These are phyloP conservation scores for Australoheros scitulus DNA, from an alignment of 2,113 vertebrate genomes.

Conservation along the genomic window DNA sequence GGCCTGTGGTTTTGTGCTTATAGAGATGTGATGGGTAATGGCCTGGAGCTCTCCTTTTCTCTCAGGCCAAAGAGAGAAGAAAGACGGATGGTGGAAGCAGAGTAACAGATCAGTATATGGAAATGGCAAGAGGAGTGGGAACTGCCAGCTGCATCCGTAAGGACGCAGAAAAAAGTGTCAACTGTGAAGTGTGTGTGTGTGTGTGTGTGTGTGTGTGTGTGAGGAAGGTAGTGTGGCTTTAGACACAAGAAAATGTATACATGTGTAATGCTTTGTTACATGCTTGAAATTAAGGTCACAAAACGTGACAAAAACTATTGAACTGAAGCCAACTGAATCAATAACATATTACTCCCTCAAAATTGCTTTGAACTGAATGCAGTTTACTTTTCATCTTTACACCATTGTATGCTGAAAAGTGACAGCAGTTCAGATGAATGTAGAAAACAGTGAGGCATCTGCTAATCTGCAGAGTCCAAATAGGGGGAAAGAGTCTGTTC, in stretches of 20 bases:
- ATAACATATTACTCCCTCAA: background rate
- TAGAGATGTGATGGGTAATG: conserved; percentile 50
- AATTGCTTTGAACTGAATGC: background rate
- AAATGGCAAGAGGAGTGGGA: background rate
- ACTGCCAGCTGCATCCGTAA: conserved; percentile 37
- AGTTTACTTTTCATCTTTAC: background rate
- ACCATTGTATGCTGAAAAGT: background rate
- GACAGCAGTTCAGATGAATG: background rate
- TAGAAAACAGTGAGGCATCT: background rate
- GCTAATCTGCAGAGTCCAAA: background rate
- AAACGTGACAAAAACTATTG: background rate
- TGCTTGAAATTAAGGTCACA: background rate
- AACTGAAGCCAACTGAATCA: background rate
- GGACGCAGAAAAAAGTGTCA: conserved; percentile 11
- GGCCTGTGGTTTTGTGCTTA: background rate
- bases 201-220: background rate
- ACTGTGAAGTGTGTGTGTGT: background rate
- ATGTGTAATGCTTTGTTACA: conserved; percentile 8
- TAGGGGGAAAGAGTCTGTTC: background rate
- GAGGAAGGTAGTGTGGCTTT: conserved; percentile 22
- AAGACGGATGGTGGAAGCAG: conserved; percentile 8
- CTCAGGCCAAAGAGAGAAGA: conserved; percentile 4
- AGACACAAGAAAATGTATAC: conserved; percentile 38
- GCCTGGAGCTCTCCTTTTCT: conserved; percentile 24
- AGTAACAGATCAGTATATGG: conserved; percentile 24